Evolutionary conservation across 2,797 vertebrate species (phyloP).

Genomic region (Rhynchonycteris naso): DNA sequence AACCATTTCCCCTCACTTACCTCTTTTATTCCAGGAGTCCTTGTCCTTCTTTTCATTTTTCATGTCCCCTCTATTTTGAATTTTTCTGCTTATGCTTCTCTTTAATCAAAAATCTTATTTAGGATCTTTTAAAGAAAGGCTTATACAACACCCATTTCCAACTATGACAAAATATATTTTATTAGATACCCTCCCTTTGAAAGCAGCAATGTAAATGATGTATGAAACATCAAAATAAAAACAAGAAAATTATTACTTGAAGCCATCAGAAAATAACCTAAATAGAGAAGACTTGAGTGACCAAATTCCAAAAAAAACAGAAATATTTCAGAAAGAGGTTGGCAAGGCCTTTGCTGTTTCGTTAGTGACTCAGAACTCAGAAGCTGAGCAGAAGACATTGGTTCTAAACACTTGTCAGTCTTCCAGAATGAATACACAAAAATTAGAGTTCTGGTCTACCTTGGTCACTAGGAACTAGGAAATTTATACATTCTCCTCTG

Average conservation of each 20-base stretch:
- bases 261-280: background rate
- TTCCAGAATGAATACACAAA: background rate
- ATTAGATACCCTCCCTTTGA: background rate
- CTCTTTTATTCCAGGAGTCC: background rate
- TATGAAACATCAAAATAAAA: background rate
- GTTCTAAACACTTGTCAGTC: background rate
- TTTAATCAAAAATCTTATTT: background rate
- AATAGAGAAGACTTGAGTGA: background rate
- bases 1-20: constrained; percentile 34
- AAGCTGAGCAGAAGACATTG: background rate
- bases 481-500: background rate
- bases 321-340: background rate
- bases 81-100: background rate
- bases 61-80: background rate
- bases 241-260: background rate
- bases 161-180: background rate
- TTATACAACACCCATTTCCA: background rate
- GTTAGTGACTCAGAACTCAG: background rate
- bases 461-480: background rate
- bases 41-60: background rate
- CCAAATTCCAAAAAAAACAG: background rate
- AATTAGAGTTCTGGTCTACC: background rate
- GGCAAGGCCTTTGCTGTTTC: background rate
- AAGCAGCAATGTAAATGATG: background rate
- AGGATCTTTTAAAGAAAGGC: background rate